phyloP scores from a whole-genome alignment of 2,113 vertebrate genomes.

The Cyprinodon variegatus region DNA sequence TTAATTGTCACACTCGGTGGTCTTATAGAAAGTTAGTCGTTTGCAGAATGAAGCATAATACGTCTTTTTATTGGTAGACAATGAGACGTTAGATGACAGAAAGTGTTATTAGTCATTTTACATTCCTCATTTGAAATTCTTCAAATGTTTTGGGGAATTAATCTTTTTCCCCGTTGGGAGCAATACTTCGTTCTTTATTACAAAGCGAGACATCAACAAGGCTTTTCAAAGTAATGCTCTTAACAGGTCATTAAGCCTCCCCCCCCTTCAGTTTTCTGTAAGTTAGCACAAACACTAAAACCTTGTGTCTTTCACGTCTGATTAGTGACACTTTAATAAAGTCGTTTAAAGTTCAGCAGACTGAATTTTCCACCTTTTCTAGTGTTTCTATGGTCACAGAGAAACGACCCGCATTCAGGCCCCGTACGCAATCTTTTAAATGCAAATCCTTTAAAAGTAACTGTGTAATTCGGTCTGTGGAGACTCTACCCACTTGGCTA shows the following conservation, averaged over 20 bases:
- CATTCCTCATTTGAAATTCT: constrained; percentile 43
- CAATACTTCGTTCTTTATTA: constrained; percentile 71
- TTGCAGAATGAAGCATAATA: neutral
- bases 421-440: constrained; percentile 89
- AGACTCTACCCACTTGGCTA: constrained; percentile 80
- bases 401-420: constrained; percentile 89
- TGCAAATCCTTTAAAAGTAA: constrained; percentile 92
- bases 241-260: constrained; percentile 86
- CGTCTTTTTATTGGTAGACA: constrained; percentile 5
- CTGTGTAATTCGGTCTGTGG: constrained; percentile 87
- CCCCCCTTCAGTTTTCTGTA: constrained; percentile 80
- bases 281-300: constrained; percentile 89
- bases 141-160: constrained; percentile 76
- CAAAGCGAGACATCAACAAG: constrained; percentile 74
- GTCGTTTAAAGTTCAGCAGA: constrained; percentile 97
- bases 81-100: neutral
- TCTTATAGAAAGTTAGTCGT: constrained; percentile 1
- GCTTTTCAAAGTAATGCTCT: constrained; percentile 83
- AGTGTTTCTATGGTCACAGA: constrained; percentile 95
- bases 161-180: constrained; percentile 63
- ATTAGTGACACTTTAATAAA: constrained; percentile 99
- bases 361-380: constrained; percentile 98
- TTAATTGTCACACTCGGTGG: constrained; percentile 32
- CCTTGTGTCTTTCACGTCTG: constrained; percentile 91
- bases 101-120: constrained; percentile 15